Percentiles rank a stretch among this genome's conserved stretches.
These are phyloP conservation scores for Mythimna pallens DNA, from an alignment of 2,888 invertebrate species.

Conservation along the genomic window DNA sequence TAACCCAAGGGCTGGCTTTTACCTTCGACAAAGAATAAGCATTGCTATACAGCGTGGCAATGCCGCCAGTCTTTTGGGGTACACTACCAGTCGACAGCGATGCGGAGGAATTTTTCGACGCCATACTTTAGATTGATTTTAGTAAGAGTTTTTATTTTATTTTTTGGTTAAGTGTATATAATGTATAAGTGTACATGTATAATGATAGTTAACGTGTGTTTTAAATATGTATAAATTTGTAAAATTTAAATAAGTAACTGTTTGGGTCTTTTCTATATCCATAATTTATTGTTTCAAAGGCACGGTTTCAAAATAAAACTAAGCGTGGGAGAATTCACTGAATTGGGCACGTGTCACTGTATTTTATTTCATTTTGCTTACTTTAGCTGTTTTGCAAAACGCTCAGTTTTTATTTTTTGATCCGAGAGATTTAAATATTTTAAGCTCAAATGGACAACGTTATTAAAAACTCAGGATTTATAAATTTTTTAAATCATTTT, in stretches of 20 bases:
- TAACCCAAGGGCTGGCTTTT: no score
- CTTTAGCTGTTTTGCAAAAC: background rate
- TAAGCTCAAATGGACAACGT: background rate
- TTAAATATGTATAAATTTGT: no score
- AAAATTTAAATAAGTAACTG: background rate
- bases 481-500: background rate
- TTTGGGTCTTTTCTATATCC: background rate
- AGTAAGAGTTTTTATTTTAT: no score
- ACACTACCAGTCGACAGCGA: no score
- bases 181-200: no score
- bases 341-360: background rate
- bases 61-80: no score
- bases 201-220: no score
- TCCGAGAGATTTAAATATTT: background rate
- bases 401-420: background rate
- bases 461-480: background rate
- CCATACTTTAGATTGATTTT: no score
- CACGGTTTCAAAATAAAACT: background rate
- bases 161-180: no score
- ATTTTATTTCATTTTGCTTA: conserved; percentile 15
- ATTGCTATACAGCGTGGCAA: no score
- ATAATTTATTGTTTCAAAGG: conserved; percentile 4
- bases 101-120: no score
- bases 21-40: no score
- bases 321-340: background rate